phyloP scores from a whole-genome alignment of 2,113 vertebrate species.

The Takifugu bimaculatus region DNA sequence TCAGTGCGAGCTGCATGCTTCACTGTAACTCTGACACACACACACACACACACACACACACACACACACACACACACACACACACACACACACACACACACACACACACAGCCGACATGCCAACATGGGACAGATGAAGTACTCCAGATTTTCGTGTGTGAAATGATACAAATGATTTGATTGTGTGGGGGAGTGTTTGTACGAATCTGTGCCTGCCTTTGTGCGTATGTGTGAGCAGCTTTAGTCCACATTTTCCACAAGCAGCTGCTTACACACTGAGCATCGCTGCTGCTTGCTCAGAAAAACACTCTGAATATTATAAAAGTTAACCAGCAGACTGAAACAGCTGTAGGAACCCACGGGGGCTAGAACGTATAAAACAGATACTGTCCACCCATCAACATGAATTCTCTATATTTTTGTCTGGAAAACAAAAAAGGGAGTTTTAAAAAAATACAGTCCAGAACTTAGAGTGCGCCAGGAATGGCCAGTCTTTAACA shows the following conservation, averaged over 20 bases:
- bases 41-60: not conserved
- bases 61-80: slow-evolving; percentile 3
- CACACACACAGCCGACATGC: slow-evolving; percentile 2
- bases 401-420: slow-evolving; percentile 7
- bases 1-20: slow-evolving; percentile 25
- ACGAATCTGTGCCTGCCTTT: not conserved
- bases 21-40: slow-evolving; percentile 13
- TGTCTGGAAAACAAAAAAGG: not conserved
- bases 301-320: slow-evolving; percentile 32
- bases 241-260: slow-evolving; percentile 23
- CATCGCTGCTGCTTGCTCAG: not conserved
- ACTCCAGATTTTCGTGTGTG: slow-evolving; percentile 35
- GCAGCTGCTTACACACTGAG: slow-evolving; percentile 23
- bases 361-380: not conserved
- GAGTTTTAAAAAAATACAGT: not conserved
- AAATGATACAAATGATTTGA: slow-evolving; percentile 41
- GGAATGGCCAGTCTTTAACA: slow-evolving; percentile 9
- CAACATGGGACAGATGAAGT: slow-evolving; percentile 36
- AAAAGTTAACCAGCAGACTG: slow-evolving; percentile 3
- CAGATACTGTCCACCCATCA: slow-evolving; percentile 1
- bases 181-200: slow-evolving; percentile 4
- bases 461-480: slow-evolving; percentile 8
- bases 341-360: not conserved
- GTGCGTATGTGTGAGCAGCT: slow-evolving; percentile 7
- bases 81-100: slow-evolving; percentile 4